Conservation (phyloP, 2,113 vertebrate species). For the Apodemus sylvaticus region DNA sequence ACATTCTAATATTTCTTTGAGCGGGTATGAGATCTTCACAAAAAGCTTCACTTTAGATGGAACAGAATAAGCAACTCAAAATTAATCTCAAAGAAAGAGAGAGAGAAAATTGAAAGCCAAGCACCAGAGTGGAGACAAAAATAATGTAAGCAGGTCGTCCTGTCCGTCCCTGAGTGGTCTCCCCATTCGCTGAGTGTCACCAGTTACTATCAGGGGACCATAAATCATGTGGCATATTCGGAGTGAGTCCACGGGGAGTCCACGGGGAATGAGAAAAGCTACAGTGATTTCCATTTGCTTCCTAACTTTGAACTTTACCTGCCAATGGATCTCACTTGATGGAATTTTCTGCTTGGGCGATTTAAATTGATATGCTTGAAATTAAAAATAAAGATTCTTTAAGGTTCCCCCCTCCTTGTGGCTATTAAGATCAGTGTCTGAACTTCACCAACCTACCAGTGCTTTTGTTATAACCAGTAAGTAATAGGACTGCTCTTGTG, state of each 20-base stretch:
- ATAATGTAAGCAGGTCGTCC: conserved; percentile 48
- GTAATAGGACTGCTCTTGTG: neutral
- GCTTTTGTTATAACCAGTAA: conserved; percentile 29
- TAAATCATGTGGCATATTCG: conserved; percentile 66
- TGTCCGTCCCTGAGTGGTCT: conserved; percentile 55
- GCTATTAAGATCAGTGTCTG: conserved; percentile 17
- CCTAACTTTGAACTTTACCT: conserved; percentile 62
- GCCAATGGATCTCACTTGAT: conserved; percentile 46
- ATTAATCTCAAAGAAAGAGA: conserved; percentile 42
- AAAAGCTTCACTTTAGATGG: conserved; percentile 58
- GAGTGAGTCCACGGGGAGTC: conserved; percentile 68
- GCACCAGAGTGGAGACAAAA: conserved; percentile 55
- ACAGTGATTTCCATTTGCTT: conserved; percentile 75
- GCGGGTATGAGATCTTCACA: neutral
- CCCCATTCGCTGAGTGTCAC: conserved; percentile 61
- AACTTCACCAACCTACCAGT: neutral
- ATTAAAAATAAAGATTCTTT: conserved; percentile 37
- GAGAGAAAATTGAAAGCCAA: conserved; percentile 38
- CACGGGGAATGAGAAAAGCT: conserved; percentile 68
- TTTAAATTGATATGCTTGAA: conserved; percentile 46
- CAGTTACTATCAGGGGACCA: conserved; percentile 64
- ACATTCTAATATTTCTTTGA: conserved; percentile 27
- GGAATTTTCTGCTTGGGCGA: conserved; percentile 68
- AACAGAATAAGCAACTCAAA: conserved; percentile 32
- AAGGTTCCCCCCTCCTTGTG: neutral